Percentiles rank a stretch among this genome's conserved stretches.
phyloP scores from a whole-genome alignment of 2,797 vertebrate species.

The Argya squamiceps region DNA sequence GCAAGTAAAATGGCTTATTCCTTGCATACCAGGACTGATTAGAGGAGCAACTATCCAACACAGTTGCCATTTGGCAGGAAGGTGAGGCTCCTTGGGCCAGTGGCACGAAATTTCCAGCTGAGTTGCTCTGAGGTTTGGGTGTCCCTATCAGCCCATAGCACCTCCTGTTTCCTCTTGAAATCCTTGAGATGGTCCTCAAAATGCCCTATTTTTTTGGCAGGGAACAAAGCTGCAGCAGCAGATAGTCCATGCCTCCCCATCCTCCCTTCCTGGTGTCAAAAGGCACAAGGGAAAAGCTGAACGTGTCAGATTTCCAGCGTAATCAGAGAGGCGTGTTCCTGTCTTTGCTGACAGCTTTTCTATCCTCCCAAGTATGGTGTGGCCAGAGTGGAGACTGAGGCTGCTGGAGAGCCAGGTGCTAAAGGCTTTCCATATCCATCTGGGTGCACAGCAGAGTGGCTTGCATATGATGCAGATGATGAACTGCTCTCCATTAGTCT shows the following conservation, averaged over 20 bases:
- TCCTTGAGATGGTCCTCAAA: neutral
- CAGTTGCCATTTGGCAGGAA: neutral
- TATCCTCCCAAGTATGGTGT: neutral
- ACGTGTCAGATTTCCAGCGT: neutral
- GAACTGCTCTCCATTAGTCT: slow-evolving; percentile 16
- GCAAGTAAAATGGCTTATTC: neutral
- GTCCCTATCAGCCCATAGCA: neutral
- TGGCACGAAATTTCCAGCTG: neutral
- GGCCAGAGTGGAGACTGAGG: neutral
- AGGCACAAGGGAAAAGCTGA: neutral
- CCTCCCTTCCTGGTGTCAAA: neutral
- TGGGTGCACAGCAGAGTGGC: neutral
- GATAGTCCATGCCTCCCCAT: neutral
- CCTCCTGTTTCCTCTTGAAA: neutral
- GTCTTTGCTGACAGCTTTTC: neutral
- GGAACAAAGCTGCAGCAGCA: neutral
- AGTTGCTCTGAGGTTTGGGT: neutral
- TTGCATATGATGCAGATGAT: neutral
- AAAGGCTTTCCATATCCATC: neutral
- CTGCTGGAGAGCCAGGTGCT: neutral
- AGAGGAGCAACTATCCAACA: neutral
- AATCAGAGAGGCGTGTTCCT: neutral
- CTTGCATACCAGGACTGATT: neutral
- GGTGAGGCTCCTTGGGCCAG: neutral
- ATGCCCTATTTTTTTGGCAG: neutral